Percentiles rank a stretch among this genome's conserved stretches.
Conservation (phyloP, 2,113 vertebrate species). For the Thamnophis sirtalis region DNA sequence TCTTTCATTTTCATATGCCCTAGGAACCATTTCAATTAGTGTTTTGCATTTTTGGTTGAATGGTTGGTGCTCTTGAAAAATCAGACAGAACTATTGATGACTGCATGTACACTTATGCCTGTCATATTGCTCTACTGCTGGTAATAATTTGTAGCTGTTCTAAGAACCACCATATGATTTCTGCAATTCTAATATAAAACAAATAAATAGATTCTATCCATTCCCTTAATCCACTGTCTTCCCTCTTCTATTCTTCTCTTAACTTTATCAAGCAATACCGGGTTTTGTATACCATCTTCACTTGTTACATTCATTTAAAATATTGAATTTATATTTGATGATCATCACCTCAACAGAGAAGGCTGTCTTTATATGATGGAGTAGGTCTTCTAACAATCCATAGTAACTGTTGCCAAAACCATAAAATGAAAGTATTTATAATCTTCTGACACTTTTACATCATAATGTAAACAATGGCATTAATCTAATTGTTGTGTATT, state of each 20-base stretch:
- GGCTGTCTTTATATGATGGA: background rate
- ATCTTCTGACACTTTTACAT: background rate
- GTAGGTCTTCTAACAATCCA: background rate
- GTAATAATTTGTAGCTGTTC: background rate
- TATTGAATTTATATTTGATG: background rate
- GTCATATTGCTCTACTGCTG: background rate
- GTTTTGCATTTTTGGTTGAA: background rate
- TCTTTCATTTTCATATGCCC: background rate
- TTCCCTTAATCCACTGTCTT: background rate
- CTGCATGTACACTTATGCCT: background rate
- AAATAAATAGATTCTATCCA: background rate
- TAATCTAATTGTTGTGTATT: background rate
- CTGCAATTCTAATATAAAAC: background rate
- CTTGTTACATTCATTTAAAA: background rate
- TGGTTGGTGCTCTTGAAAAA: background rate
- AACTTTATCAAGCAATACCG: background rate
- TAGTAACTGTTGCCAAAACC: background rate
- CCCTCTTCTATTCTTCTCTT: background rate
- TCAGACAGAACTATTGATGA: background rate
- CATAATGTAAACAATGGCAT: background rate
- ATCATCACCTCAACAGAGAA: background rate
- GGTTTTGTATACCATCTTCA: background rate
- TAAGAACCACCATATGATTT: background rate
- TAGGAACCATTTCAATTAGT: background rate
- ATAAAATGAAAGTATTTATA: background rate